phyloP scores from a whole-genome alignment of 2,888 invertebrate genomes.

The Rhodophaea formosa region DNA sequence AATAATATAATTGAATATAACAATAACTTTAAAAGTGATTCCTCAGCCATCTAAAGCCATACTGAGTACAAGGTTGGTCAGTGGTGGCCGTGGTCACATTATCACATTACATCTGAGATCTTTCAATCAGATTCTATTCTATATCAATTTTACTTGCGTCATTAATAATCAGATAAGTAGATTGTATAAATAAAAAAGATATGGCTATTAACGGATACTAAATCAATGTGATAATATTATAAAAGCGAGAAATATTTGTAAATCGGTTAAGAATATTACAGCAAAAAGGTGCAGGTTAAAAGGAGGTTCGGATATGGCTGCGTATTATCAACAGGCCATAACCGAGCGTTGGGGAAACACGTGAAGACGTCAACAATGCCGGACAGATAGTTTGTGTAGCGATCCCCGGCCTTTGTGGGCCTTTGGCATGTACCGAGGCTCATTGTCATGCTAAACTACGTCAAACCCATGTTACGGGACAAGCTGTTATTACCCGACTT shows the following conservation, averaged over 20 bases:
- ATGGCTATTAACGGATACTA: not conserved
- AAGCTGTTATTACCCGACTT: not conserved
- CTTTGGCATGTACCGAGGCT: conserved; percentile 1
- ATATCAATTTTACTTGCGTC: not conserved
- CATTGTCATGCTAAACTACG: conserved; percentile 1
- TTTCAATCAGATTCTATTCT: not conserved
- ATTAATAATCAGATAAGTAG: not conserved
- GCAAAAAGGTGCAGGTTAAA: not conserved
- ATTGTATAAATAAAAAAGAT: not conserved
- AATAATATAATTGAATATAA: not conserved
- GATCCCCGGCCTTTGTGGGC: conserved; percentile 2
- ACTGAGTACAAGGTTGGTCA: not conserved
- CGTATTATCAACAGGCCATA: conserved; percentile 1
- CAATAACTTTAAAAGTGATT: not conserved
- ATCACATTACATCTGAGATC: not conserved
- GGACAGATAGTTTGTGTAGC: conserved; percentile 1
- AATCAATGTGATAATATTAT: not conserved
- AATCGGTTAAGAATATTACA: not conserved
- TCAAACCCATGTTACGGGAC: conserved; percentile 2
- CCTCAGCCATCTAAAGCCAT: not conserved
- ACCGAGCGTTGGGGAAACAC: conserved; percentile 7
- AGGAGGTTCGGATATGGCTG: not conserved
- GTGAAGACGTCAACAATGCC: conserved; percentile 1
- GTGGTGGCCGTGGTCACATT: conserved; percentile 4
- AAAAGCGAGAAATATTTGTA: not conserved